These are phyloP conservation scores for Enteromius fasciolatus DNA, from an alignment of 2,797 vertebrate species.

Conservation along the genomic window DNA sequence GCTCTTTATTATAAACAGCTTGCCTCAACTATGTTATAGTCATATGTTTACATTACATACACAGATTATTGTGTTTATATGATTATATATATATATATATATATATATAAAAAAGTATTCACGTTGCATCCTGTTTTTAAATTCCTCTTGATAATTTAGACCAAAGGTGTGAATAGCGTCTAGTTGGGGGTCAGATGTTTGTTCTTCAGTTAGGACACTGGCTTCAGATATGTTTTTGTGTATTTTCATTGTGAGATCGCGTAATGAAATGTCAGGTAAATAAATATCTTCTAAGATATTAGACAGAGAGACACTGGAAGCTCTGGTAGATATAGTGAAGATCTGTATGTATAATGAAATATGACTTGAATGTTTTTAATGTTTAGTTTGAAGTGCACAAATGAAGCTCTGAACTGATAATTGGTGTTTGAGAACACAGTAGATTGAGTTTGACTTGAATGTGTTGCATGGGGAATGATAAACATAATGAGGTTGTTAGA, in stretches of 20 bases:
- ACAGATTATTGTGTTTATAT: neutral
- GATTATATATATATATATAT: neutral
- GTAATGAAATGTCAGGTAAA: neutral
- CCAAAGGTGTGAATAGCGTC: neutral
- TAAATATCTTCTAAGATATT: neutral
- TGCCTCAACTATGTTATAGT: neutral
- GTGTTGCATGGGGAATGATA: constrained; percentile 2
- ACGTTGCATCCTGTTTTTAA: neutral
- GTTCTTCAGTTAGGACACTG: neutral
- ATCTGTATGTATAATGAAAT: neutral
- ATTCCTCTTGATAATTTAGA: neutral
- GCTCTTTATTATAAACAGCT: neutral
- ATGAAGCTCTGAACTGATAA: neutral
- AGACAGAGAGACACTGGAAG: neutral
- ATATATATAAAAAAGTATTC: neutral
- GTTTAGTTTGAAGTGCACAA: neutral
- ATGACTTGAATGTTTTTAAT: neutral
- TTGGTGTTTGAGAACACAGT: neutral
- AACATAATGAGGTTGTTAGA: neutral
- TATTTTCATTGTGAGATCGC: neutral
- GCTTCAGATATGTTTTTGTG: neutral
- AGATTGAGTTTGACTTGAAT: neutral
- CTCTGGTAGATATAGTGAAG: neutral
- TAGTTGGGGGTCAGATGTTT: neutral
- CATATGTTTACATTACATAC: neutral